Conservation (phyloP, 2,888 invertebrate species). For the Anaspis maculata region DNA sequence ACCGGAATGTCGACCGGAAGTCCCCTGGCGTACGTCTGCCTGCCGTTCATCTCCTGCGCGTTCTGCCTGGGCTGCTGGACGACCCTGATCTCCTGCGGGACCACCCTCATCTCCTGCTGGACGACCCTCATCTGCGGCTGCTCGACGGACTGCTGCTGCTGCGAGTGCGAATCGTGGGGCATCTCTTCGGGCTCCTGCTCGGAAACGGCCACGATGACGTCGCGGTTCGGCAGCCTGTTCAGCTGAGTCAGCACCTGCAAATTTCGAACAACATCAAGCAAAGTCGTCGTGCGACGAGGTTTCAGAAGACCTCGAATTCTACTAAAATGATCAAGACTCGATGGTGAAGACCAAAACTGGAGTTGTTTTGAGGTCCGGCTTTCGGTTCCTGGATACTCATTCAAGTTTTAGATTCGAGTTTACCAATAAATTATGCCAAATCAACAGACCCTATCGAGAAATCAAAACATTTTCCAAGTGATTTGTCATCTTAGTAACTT, state of each 20-base stretch:
- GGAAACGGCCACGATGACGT: slow-evolving; percentile 38
- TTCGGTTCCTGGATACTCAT: too few species aligned
- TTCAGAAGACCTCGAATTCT: too few species aligned
- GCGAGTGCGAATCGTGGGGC: slow-evolving; percentile 2
- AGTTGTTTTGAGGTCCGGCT: too few species aligned
- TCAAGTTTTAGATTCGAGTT: too few species aligned
- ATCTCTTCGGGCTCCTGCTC: slow-evolving; percentile 24
- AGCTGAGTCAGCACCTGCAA: slow-evolving; percentile 40
- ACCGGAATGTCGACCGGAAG: slow-evolving; percentile 40
- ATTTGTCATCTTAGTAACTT: too few species aligned
- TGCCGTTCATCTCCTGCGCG: slow-evolving; percentile 36
- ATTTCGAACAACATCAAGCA: too few species aligned
- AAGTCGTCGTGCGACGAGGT: too few species aligned
- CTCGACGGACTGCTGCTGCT: neutral
- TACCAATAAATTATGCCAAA: too few species aligned
- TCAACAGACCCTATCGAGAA: too few species aligned
- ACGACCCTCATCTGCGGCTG: slow-evolving; percentile 3
- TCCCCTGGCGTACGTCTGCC: slow-evolving; percentile 38
- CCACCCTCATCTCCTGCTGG: slow-evolving; percentile 10
- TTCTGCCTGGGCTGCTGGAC: slow-evolving; percentile 36
- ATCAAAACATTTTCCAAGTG: too few species aligned
- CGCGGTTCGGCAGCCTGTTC: slow-evolving; percentile 37
- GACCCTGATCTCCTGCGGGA: slow-evolving; percentile 25
- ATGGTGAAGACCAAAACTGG: too few species aligned
- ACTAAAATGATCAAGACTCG: too few species aligned